Evolutionary conservation across 2,797 vertebrate genomes (phyloP).

Genomic region (Cirrhinus mrigala): DNA sequence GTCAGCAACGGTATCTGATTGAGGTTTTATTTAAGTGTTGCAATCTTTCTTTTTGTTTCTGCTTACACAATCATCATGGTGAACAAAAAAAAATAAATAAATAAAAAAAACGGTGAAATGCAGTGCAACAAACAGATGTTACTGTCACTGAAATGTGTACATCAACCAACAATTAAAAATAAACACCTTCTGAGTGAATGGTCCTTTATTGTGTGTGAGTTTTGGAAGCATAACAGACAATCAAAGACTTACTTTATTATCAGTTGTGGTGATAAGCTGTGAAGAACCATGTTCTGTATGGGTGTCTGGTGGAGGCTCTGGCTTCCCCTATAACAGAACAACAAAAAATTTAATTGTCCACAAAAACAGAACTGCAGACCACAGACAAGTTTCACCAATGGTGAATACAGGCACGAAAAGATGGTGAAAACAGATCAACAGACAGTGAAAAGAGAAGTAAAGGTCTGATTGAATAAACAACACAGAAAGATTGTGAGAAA

Average conservation of each 20-base stretch:
- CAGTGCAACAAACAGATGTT: neutral
- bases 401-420: neutral
- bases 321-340: conserved; percentile 76
- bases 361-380: conserved; percentile 27
- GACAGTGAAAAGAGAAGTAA: neutral
- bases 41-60: neutral
- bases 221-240: conserved; percentile 15
- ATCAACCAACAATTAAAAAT: neutral
- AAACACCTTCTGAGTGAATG: neutral
- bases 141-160: neutral
- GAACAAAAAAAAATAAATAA: neutral
- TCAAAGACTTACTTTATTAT: conserved; percentile 71
- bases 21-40: neutral
- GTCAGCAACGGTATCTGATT: neutral
- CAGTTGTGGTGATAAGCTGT: conserved; percentile 71
- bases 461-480: neutral
- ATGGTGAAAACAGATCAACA: no score
- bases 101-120: neutral
- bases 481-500: neutral
- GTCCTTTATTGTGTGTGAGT: neutral
- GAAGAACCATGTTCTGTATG: conserved; percentile 73
- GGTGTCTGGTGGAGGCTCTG: conserved; percentile 71
- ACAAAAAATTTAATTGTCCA: conserved; percentile 29
- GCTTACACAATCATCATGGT: neutral
- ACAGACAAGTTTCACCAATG: neutral